Conservation (phyloP, 2,797 vertebrate genomes). For the Pantherophis alleghaniensis region DNA sequence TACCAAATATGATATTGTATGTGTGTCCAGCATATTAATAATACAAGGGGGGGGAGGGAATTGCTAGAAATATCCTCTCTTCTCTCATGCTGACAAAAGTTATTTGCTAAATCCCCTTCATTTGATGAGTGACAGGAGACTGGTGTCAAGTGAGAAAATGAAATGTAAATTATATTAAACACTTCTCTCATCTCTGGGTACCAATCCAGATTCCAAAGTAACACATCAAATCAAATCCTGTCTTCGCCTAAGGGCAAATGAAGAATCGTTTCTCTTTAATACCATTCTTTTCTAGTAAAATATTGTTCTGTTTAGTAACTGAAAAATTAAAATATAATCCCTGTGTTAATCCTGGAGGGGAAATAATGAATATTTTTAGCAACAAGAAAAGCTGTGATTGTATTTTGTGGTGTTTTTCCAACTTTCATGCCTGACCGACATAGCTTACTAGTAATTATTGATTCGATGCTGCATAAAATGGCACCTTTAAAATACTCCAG, state of each 20-base stretch:
- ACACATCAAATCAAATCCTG: constrained; percentile 85
- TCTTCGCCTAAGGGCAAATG: constrained; percentile 75
- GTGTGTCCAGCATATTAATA: neutral
- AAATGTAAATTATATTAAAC: constrained; percentile 91
- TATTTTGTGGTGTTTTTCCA: constrained; percentile 40
- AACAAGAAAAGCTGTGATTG: constrained; percentile 44
- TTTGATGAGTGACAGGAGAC: constrained; percentile 79
- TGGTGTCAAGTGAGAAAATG: constrained; percentile 84
- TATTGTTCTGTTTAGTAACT: constrained; percentile 84
- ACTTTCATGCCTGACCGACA: constrained; percentile 41
- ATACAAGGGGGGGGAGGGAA: neutral
- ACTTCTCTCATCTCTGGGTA: constrained; percentile 82
- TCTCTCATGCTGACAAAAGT: constrained; percentile 70
- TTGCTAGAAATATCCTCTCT: constrained; percentile 52
- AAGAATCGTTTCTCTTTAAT: constrained; percentile 82
- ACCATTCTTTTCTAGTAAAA: constrained; percentile 78
- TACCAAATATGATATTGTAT: constrained; percentile 7
- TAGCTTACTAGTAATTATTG: neutral
- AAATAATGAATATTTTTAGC: constrained; percentile 59
- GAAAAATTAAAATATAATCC: constrained; percentile 80
- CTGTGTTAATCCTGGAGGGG: constrained; percentile 74
- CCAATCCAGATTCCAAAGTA: constrained; percentile 84
- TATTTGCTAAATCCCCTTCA: constrained; percentile 74
- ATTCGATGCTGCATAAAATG: constrained; percentile 57
- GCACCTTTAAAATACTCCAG: constrained; percentile 48